A percentile compares a stretch with the other conserved stretches of the same genome.
These are phyloP conservation scores for Villa cingulata DNA, from an alignment of 2,888 invertebrate genomes.

Conservation along the genomic window DNA sequence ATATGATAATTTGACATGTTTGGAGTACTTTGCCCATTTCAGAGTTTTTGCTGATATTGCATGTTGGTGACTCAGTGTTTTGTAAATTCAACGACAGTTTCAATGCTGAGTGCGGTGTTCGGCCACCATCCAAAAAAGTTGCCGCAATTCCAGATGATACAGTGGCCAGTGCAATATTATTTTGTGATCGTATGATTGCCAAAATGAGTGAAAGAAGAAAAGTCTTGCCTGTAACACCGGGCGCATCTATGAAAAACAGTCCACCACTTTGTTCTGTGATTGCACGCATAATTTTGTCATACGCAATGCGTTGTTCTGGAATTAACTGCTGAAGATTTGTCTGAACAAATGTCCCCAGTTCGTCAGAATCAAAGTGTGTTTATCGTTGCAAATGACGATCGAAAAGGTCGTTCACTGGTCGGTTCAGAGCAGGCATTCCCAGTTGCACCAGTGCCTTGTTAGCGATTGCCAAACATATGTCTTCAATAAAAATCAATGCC, in stretches of 20 bases:
- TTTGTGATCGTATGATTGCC: slow-evolving; percentile 6
- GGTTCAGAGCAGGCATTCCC: slow-evolving; percentile 14
- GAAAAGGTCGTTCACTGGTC: slow-evolving; percentile 9
- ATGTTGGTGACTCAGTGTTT: slow-evolving; percentile 15
- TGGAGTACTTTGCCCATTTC: slow-evolving; percentile 20
- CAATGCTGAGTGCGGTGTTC: slow-evolving; percentile 23
- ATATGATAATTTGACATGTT: slow-evolving; percentile 17
- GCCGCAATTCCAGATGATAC: slow-evolving; percentile 17
- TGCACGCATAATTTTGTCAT: slow-evolving; percentile 16
- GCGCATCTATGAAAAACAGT: slow-evolving; percentile 10
- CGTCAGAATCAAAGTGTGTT: slow-evolving; percentile 13
- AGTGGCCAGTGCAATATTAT: slow-evolving; percentile 14
- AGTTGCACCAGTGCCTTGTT: slow-evolving; percentile 13
- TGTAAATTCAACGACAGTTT: slow-evolving; percentile 21
- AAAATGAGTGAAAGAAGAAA: slow-evolving; percentile 9
- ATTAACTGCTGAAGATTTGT: slow-evolving; percentile 6
- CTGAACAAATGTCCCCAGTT: slow-evolving; percentile 7
- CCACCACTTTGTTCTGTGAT: slow-evolving; percentile 12
- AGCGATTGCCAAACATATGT: slow-evolving; percentile 11
- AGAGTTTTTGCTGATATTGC: slow-evolving; percentile 20
- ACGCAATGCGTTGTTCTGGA: slow-evolving; percentile 7
- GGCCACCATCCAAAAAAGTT: slow-evolving; percentile 18
- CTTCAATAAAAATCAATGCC: slow-evolving; percentile 10
- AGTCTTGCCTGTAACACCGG: slow-evolving; percentile 12
- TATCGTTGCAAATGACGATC: slow-evolving; percentile 14